Evolutionary conservation across 2,888 invertebrate species (phyloP).

Genomic region (Acrobasis consociella): DNA sequence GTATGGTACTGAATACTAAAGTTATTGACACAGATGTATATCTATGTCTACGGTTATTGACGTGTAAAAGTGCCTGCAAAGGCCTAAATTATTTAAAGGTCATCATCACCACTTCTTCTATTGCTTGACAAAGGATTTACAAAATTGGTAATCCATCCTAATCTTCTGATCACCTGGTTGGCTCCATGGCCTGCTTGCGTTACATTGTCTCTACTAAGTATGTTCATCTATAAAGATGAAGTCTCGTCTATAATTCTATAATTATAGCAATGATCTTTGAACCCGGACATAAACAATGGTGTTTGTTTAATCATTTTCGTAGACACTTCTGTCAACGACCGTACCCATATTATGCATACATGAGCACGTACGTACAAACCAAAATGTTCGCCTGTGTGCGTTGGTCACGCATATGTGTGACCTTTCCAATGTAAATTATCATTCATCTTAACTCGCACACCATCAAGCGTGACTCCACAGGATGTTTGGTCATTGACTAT

Average conservation of each 20-base stretch:
- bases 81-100: too few species aligned
- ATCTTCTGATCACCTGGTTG: too few species aligned
- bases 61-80: too few species aligned
- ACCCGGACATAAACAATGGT: constrained; percentile 15
- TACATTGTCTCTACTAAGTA: too few species aligned
- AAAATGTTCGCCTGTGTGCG: constrained; percentile 10
- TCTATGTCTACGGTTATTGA: too few species aligned
- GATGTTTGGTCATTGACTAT: constrained; percentile 26
- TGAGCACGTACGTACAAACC: neutral
- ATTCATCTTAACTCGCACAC: constrained; percentile 29
- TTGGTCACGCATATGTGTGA: constrained; percentile 18
- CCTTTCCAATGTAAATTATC: constrained; percentile 31
- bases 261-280: constrained; percentile 8
- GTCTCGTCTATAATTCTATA: neutral
- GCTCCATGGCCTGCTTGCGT: too few species aligned
- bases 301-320: constrained; percentile 11
- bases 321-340: constrained; percentile 22
- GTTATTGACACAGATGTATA: too few species aligned
- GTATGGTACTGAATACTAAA: too few species aligned
- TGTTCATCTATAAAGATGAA: neutral
- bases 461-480: constrained; percentile 32
- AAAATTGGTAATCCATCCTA: too few species aligned
- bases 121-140: too few species aligned
- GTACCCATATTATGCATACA: constrained; percentile 20
- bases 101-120: too few species aligned